Conservation (phyloP, 2,888 invertebrate genomes). For the Agrotis puta region DNA sequence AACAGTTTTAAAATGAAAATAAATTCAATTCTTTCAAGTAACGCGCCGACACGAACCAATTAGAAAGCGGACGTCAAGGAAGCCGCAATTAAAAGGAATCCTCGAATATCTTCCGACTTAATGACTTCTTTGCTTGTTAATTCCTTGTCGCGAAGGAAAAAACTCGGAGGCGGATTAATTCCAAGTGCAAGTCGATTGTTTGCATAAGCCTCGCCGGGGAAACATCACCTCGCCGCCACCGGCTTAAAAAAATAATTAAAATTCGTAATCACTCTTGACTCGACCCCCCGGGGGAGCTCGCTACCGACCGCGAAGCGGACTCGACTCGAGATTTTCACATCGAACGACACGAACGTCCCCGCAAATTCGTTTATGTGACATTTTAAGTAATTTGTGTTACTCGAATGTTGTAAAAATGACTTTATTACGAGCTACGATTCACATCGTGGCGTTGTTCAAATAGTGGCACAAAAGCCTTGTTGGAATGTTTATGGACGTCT, state of each 20-base stretch:
- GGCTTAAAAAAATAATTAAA: slow-evolving; percentile 92
- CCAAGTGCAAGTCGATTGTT: slow-evolving; percentile 91
- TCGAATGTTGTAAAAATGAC: slow-evolving; percentile 81
- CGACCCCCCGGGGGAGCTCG: slow-evolving; percentile 81
- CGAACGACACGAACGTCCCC: slow-evolving; percentile 74
- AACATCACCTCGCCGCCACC: slow-evolving; percentile 90
- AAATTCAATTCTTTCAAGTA: slow-evolving; percentile 81
- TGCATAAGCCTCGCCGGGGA: slow-evolving; percentile 90
- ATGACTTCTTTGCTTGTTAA: slow-evolving; percentile 91
- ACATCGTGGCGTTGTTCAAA: slow-evolving; percentile 76
- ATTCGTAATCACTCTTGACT: slow-evolving; percentile 91
- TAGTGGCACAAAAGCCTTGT: slow-evolving; percentile 82
- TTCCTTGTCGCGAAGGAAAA: slow-evolving; percentile 90
- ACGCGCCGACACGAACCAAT: slow-evolving; percentile 88
- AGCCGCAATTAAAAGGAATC: slow-evolving; percentile 90
- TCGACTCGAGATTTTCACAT: slow-evolving; percentile 69
- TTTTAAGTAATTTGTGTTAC: slow-evolving; percentile 77
- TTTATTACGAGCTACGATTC: slow-evolving; percentile 80
- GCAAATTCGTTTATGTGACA: slow-evolving; percentile 78
- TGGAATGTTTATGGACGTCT: slow-evolving; percentile 85
- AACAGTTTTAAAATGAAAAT: slow-evolving; percentile 49
- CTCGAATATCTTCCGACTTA: slow-evolving; percentile 90
- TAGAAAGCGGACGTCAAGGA: slow-evolving; percentile 87
- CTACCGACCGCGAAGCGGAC: slow-evolving; percentile 78
- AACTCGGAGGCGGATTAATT: slow-evolving; percentile 89